Conservation (phyloP, 2,888 invertebrate genomes). For the Flabesymbios commensalis region DNA sequence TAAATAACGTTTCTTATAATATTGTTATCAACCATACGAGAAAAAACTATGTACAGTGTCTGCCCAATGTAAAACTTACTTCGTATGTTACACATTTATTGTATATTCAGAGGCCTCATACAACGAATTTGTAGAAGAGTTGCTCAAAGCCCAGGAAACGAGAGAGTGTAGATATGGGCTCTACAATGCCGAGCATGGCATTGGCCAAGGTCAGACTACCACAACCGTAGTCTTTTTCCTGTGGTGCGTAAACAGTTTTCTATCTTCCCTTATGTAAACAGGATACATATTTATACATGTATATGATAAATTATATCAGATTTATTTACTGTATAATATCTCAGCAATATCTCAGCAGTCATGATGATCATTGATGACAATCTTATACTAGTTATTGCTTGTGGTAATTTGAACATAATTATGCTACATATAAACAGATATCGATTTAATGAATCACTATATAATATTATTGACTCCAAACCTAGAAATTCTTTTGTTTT, state of each 20-base stretch:
- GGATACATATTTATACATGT: too few species aligned
- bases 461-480: too few species aligned
- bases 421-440: too few species aligned
- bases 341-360: too few species aligned
- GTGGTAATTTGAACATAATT: too few species aligned
- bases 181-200: constrained; percentile 97
- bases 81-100: background rate
- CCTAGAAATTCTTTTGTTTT: too few species aligned
- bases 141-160: constrained; percentile 73
- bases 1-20: background rate
- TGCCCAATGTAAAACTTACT: background rate
- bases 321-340: too few species aligned
- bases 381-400: too few species aligned
- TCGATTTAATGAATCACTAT: too few species aligned
- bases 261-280: background rate
- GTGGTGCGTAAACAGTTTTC: constrained; percentile 47
- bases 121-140: constrained; percentile 89
- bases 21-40: background rate
- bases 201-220: constrained; percentile 60
- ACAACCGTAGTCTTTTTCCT: constrained; percentile 52
- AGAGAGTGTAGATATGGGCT: constrained; percentile 94
- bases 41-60: background rate
- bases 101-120: constrained; percentile 72
- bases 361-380: too few species aligned
- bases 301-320: too few species aligned